Base-by-base conservation (phyloP, 2,797 vertebrate genomes). In the Sternarchorhynchus goeldii region DNA sequence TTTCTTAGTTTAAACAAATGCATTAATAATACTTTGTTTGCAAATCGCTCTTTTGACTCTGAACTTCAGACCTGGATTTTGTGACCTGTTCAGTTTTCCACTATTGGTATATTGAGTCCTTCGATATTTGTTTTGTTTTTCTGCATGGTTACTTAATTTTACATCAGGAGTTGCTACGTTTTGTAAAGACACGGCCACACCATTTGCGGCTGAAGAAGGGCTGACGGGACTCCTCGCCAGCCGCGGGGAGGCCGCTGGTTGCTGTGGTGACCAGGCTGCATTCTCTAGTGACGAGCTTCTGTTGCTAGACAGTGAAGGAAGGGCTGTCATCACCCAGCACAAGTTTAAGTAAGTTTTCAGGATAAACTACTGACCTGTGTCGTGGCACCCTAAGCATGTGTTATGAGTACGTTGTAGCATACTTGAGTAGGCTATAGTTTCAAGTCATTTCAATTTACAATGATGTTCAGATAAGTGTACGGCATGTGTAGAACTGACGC, bases 261-360 rank as follows among this genome's bases (percentile, higher is more conserved):
- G 91, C 84, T 96, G 95, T 64, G 91, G 94, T 18, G 91, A 95
- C 87, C 92, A 88, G 10, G 74, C 82, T 8, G 92, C 87, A 4
- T 95, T 97, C 84, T 91, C 92, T 6, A 85, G 77, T 8, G 93
- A 96, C 39, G 95, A 97, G 77, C 89, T 96, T 70, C 90, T 93
- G 82, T 88, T 91, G 67, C 86, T 97, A 82, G 96, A 97, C 88
- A 94, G 91, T 6, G 96, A 97, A 83, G 95, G 95, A 57, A 90
- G 95, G 76, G 93, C 94, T 0, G 63, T 97, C 39, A 92, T 97
- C 83, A 97, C 96, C 36, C 93, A 94, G 78, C 95, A 97, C 88
- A 92, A 74, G 84, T 87, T 96, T 74, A 82, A 75, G 95, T 96
- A 88, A 91, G 88, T 31, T 69, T 17, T 57, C 25, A 25, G 29